Base-by-base conservation (phyloP, 2,888 invertebrate species). In the Hirudinaria manillensis region DNA sequence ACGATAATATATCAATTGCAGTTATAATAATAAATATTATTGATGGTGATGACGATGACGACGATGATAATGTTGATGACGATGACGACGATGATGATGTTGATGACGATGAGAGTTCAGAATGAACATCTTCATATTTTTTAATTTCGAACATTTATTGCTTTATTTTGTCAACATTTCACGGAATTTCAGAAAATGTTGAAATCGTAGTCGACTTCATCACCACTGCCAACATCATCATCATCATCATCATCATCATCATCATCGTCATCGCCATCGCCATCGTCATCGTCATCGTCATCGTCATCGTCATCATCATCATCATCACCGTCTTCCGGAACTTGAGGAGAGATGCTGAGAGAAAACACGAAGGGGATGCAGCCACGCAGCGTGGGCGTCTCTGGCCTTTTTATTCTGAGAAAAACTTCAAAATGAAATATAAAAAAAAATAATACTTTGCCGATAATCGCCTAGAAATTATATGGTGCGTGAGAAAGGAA, bases 21-120 rank as follows among this genome's bases (percentile, higher is more conserved):
- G 10, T 38, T 3, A 38, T 38, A 10, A 38, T 38, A 10, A 38
- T 38, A 10, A 32, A 73, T 73, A 32, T 61, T 65, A 32, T 3
- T 73, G 73, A 73, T 73, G 65, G 61, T 73, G 71, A 71, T 45
- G 71, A 71, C 36, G 71, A 71, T 71, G 71, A 71, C 36, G 71
- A 71, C 21, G 71, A 71, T 34, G 71, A 71, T 71, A 38, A 71
- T 71, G 71, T 45, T 71, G 71, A 71, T 38, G 71, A 71, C 36
- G 71, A 53, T 38, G 55, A 45, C 36, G 70, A 55, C 13, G 45
- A 70, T 27, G 55, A 71, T 36, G 70, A 13, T 72, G 70, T 7
- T 3, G 71, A 71, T 51, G 45, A 67, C 21, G 34, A 67, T 32
- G 29, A 29, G 10, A 13, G 24, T 13, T 61, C 61, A 61, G n/a